Base-by-base conservation (phyloP, 2,113 vertebrate species). In the Rousettus leschenaultii region DNA sequence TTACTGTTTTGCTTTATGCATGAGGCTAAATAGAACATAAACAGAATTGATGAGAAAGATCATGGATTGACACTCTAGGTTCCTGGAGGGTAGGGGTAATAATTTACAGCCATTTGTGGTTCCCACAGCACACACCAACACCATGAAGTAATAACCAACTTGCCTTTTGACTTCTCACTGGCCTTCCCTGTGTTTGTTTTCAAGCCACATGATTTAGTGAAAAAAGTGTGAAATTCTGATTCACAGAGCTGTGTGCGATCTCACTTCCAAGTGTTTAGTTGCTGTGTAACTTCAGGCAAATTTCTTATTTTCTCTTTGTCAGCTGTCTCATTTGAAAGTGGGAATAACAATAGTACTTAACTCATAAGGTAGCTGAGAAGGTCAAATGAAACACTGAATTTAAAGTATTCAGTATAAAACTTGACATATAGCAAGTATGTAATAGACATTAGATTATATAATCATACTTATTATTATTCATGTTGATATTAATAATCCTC, bases 241-340 rank as follows among this genome's bases (percentile, higher is more conserved):
- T 85, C 55, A 85, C 21, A 3, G 33, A 85, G 40, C 45, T 28
- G 11, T 16, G 22, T 53, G 19, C 7, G 14, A 86, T 85, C n/a
- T 15, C 16, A 7, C 8, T 43, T 75, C 11, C 38, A 45, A 92
- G 35, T 74, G 12, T 35, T 68, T 14, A 55, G 61, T 2, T 77
- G n/a, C 35, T 86, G 26, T 21, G 35, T 43, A 63, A 93, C 65
- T 75, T 92, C 3, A 28, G 48, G 66, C 24, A 45, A 88, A 55
- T 55, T 73, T 82, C 43, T 73, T 79, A 86, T 21, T 91, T 53
- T 94, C 48, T 71, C 74, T 82, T n/a, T 59, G 7, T 74, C 73
- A 93, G 61, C 21, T 55, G 26, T 94, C 28, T 92, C 43, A 79
- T 85, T 66, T 83, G 73, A 95, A 86, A 80, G 51, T 85, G 53